These are phyloP conservation scores for Lucifuga dentata DNA, from an alignment of 2,113 vertebrate species.

Conservation along the genomic window DNA sequence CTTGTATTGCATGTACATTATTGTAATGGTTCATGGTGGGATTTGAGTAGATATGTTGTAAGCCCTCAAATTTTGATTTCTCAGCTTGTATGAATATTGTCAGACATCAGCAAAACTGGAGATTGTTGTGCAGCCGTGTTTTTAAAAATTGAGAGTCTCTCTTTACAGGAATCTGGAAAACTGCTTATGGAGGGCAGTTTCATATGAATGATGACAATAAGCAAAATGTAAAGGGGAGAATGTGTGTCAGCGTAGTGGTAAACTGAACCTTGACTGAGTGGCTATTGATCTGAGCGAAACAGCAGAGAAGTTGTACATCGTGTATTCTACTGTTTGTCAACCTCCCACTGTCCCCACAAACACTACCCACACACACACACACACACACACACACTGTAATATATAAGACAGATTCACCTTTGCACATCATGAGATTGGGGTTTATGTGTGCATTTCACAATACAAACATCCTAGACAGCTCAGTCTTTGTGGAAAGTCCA, in stretches of 20 bases:
- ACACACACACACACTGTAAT: conserved; percentile 32
- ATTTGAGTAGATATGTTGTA: neutral
- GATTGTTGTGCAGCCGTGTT: conserved; percentile 14
- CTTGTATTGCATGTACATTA: too few relatives aligned
- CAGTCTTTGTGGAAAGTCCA: conserved; percentile 15
- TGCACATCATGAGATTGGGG: conserved; percentile 24
- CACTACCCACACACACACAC: too few relatives aligned
- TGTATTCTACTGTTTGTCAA: conserved; percentile 52
- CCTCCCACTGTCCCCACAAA: neutral
- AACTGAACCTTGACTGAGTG: conserved; percentile 35
- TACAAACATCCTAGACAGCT: conserved; percentile 27
- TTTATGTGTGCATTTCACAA: conserved; percentile 54
- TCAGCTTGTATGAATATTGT: neutral
- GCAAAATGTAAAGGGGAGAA: conserved; percentile 9
- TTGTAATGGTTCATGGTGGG: too few relatives aligned
- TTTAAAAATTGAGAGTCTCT: conserved; percentile 11
- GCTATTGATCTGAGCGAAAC: conserved; percentile 32
- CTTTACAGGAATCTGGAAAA: conserved; percentile 31
- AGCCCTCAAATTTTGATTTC: neutral
- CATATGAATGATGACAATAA: conserved; percentile 19
- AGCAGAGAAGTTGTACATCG: conserved; percentile 12
- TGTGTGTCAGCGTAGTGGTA: conserved; percentile 27
- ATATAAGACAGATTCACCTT: conserved; percentile 21
- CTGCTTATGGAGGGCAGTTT: conserved; percentile 7
- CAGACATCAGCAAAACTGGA: neutral